Conservation (phyloP, 2,113 vertebrate species). For the Peucedramus taeniatus region DNA sequence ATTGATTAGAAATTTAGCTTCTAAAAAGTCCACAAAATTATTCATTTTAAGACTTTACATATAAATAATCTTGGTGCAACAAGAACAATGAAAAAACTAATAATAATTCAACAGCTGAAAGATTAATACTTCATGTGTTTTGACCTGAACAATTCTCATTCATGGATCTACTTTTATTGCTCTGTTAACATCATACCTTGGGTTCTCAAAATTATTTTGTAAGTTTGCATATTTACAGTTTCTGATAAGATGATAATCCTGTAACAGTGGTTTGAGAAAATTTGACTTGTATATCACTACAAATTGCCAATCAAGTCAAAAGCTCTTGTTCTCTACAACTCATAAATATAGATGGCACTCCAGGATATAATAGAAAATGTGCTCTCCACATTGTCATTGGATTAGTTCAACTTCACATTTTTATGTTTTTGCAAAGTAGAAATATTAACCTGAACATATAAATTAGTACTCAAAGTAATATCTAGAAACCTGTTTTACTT, state of each 20-base stretch:
- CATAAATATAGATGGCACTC: slow-evolving; percentile 4
- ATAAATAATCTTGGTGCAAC: background rate
- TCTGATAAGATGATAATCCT: background rate
- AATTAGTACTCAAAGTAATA: background rate
- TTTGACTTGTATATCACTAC: background rate
- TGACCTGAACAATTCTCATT: background rate
- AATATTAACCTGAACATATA: background rate
- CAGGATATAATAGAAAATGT: background rate
- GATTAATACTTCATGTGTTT: background rate
- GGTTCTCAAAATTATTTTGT: background rate
- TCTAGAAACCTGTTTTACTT: background rate
- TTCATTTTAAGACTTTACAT: background rate
- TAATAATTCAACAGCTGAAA: background rate
- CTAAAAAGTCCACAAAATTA: background rate
- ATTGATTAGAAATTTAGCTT: background rate
- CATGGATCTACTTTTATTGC: background rate
- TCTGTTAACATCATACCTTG: background rate
- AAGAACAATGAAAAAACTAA: background rate
- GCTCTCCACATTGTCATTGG: background rate
- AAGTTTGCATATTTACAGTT: background rate
- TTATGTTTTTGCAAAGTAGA: background rate
- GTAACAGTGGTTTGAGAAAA: background rate
- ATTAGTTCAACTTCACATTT: background rate
- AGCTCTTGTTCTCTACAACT: background rate
- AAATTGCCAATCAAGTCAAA: slow-evolving; percentile 19